Conservation (phyloP, 2,113 vertebrate species). For the Casuarius casuarius region DNA sequence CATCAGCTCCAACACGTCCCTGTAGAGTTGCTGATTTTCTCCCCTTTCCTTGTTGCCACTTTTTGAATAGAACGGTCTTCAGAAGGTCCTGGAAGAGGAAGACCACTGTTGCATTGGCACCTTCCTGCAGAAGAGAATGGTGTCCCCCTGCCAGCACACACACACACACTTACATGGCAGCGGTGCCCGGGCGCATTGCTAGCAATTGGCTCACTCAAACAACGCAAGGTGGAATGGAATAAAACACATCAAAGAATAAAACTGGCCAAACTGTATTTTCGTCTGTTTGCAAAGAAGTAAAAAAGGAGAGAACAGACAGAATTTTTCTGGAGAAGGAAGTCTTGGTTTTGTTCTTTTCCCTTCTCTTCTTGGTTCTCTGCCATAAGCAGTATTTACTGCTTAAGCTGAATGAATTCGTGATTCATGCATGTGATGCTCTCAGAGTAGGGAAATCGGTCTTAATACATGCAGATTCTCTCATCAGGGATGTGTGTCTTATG, state of each 20-base stretch:
- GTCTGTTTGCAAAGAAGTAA: not conserved
- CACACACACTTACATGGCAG: too few relatives aligned
- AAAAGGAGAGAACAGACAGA: not conserved
- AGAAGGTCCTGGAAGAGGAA: too few relatives aligned
- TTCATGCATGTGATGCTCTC: not conserved
- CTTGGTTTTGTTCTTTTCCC: not conserved
- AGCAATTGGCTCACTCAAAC: too few relatives aligned
- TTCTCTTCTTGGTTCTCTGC: not conserved
- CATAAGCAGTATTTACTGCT: not conserved
- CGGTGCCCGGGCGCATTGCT: too few relatives aligned
- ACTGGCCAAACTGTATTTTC: not conserved
- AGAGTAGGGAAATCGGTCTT: rapidly evolving
- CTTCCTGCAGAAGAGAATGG: too few relatives aligned
- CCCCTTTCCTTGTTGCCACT: too few relatives aligned
- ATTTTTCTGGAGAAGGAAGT: not conserved
- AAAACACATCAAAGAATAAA: not conserved
- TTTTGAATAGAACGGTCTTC: too few relatives aligned
- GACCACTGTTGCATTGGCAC: too few relatives aligned
- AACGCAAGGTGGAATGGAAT: too few relatives aligned
- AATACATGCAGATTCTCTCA: rapidly evolving
- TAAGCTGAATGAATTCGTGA: not conserved
- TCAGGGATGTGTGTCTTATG: not conserved
- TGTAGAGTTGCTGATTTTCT: too few relatives aligned
- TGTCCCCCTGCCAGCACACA: too few relatives aligned
- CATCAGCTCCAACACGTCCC: too few relatives aligned